Evolutionary conservation across 2,113 vertebrate genomes (phyloP), one percentile per base, ranked within the genome.

Genomic region (Stigmatopora nigra): DNA sequence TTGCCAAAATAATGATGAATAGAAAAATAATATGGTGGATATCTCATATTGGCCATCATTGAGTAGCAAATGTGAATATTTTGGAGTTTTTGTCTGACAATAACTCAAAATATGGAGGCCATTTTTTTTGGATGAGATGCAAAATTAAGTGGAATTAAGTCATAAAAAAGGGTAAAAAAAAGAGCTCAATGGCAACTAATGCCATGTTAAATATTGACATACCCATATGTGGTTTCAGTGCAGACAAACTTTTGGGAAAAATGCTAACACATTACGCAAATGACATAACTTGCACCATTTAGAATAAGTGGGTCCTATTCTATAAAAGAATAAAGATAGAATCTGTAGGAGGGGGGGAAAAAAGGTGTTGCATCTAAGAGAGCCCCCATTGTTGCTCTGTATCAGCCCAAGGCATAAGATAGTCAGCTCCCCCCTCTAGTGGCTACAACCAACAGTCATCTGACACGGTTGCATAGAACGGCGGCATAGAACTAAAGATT

Each of bases 371-470:
- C n/a, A 7, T 22, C n/a, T 52, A 51, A 56, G 59, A 13, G 25
- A 60, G 48, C 15, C 58, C 15, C 58, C n/a, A 4, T 3, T 65
- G 36, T 45, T 3, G 13, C 22, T 31, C 8, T 56, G 14, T 14
- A 62, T 22, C 25, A 2, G 9, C 41, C 71, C 48, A 48, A 25
- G 2, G 65, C 51, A 82, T 68, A 69, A 22, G 57, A 61, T 45
- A 71, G 72, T 61, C 36, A 17, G 52, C 44, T 76, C 65, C 76
- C 13, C 87, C 85, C 84, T 85, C 87, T 88, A 83, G 84, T 87
- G 85, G 87, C 58, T 5, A 15, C 4, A 78, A 41, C 7, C 19
- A 70, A 51, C 13, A 51, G 10, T 74, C 52, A 12, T 19, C 17
- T 69, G 3, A 60, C 6, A 4, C 12, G 11, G 31, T 47, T 59